phyloP scores from a whole-genome alignment of 2,797 vertebrate species.

The Echiichthys vipera region DNA sequence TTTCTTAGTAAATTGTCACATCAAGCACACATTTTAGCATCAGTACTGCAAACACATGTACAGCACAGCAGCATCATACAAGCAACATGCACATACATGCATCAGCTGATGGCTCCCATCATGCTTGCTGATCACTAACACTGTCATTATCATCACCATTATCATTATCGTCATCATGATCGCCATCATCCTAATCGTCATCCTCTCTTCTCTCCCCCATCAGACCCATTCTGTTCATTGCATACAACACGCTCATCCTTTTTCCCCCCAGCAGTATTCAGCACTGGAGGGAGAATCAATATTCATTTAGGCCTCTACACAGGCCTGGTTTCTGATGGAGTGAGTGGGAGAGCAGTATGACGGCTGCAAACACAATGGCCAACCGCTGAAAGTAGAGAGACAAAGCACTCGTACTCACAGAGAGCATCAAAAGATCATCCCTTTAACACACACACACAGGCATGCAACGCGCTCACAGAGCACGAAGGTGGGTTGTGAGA shows the following conservation, averaged over 20 bases:
- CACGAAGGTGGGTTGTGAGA: slow-evolving; percentile 65
- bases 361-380: slow-evolving; percentile 74
- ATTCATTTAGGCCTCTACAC: slow-evolving; percentile 81
- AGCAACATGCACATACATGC: slow-evolving; percentile 59
- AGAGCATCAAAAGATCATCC: slow-evolving; percentile 80
- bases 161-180: slow-evolving; percentile 80
- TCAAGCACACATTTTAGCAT: slow-evolving; percentile 12
- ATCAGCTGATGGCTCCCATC: slow-evolving; percentile 71
- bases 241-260: slow-evolving; percentile 59
- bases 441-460: slow-evolving; percentile 63
- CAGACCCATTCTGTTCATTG: slow-evolving; percentile 73
- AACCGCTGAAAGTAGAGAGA: slow-evolving; percentile 69
- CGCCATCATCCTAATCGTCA: slow-evolving; percentile 77
- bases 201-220: slow-evolving; percentile 66
- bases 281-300: slow-evolving; percentile 83
- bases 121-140: slow-evolving; percentile 77
- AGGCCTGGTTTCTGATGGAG: slow-evolving; percentile 78
- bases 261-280: slow-evolving; percentile 66
- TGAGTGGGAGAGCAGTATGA: slow-evolving; percentile 79
- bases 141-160: slow-evolving; percentile 78
- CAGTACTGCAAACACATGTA: slow-evolving; percentile 9
- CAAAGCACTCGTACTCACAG: slow-evolving; percentile 67
- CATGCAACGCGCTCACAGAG: slow-evolving; percentile 5
- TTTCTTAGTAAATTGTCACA: background rate
- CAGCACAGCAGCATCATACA: slow-evolving; percentile 19